Percentiles rank a stretch among this genome's conserved stretches.
Evolutionary conservation across 2,888 invertebrate genomes (phyloP).

Genomic region (Ethmia dodecea): DNA sequence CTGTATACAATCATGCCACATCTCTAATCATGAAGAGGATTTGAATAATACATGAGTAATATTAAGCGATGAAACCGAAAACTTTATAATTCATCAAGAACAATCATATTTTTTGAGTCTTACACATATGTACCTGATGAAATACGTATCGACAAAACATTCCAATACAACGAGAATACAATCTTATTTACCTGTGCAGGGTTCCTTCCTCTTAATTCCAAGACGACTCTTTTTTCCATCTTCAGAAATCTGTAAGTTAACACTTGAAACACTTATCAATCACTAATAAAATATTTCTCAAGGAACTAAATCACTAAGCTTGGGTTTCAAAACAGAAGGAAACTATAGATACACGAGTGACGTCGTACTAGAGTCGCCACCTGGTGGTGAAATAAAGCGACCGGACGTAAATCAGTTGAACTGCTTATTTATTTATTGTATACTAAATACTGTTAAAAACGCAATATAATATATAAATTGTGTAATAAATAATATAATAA

Average conservation of each 20-base stretch:
- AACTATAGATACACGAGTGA: slow-evolving; percentile 76
- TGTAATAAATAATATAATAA: neutral
- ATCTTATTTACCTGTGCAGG: slow-evolving; percentile 89
- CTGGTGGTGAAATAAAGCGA: slow-evolving; percentile 49
- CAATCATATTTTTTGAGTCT: slow-evolving; percentile 34
- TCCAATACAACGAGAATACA: slow-evolving; percentile 58
- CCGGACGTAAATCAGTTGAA: slow-evolving; percentile 51
- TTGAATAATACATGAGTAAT: slow-evolving; percentile 20
- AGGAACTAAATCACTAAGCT: slow-evolving; percentile 71
- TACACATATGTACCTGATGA: slow-evolving; percentile 50
- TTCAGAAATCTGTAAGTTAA: slow-evolving; percentile 37
- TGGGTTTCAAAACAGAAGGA: slow-evolving; percentile 79
- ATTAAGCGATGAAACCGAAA: slow-evolving; percentile 17
- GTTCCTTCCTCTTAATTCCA: slow-evolving; percentile 94
- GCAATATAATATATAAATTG: neutral
- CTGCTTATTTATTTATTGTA: slow-evolving; percentile 17
- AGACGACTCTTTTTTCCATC: slow-evolving; percentile 97
- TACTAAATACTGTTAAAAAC: neutral
- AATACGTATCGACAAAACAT: slow-evolving; percentile 78
- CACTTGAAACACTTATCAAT: slow-evolving; percentile 51
- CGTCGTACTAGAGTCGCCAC: slow-evolving; percentile 66
- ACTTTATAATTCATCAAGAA: slow-evolving; percentile 22
- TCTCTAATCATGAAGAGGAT: slow-evolving; percentile 41
- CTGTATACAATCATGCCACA: slow-evolving; percentile 67
- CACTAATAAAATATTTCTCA: slow-evolving; percentile 51